Evolutionary conservation across 2,797 vertebrate genomes (phyloP).

Genomic region (Chrosomus eos): DNA sequence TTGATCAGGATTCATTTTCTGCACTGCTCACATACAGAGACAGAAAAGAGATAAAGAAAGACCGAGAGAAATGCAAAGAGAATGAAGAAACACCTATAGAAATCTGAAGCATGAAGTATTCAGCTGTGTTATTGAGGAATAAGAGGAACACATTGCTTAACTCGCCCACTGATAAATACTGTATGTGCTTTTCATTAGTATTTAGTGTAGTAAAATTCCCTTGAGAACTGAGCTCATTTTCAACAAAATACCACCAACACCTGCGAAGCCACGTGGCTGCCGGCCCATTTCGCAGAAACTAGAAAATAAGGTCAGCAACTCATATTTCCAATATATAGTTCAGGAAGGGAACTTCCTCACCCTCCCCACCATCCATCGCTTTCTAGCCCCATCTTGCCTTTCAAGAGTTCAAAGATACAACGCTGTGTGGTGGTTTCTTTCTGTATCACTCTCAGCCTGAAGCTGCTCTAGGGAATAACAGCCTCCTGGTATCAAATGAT

Average conservation of each 20-base stretch:
- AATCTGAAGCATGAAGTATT: constrained; percentile 44
- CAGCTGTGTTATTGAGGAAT: constrained; percentile 11
- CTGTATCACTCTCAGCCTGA: constrained; percentile 56
- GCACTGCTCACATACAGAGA: constrained; percentile 14
- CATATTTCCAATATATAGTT: constrained; percentile 47
- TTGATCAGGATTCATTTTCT: constrained; percentile 56
- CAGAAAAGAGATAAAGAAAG: constrained; percentile 28
- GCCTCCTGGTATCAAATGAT: constrained; percentile 53
- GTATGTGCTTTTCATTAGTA: constrained; percentile 2
- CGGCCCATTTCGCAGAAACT: constrained; percentile 39
- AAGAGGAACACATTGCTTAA: constrained; percentile 17
- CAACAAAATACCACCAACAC: constrained; percentile 32
- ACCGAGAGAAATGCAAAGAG: constrained; percentile 22
- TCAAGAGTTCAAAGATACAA: constrained; percentile 36
- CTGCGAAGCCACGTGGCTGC: constrained; percentile 14
- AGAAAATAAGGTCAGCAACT: constrained; percentile 54
- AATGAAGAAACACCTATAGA: constrained; percentile 10
- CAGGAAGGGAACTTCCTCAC: constrained; percentile 41
- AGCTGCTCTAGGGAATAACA: constrained; percentile 55
- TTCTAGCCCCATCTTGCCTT: constrained; percentile 11
- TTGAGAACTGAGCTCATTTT: constrained; percentile 39
- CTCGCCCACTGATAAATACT: constrained; percentile 10
- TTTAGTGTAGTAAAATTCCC: constrained; percentile 5
- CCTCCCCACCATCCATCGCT: neutral
- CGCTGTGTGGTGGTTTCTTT: constrained; percentile 55